A percentile compares a stretch with the other conserved stretches of the same genome.
Conservation (phyloP, 2,797 vertebrate genomes). For the Carapus acus region DNA sequence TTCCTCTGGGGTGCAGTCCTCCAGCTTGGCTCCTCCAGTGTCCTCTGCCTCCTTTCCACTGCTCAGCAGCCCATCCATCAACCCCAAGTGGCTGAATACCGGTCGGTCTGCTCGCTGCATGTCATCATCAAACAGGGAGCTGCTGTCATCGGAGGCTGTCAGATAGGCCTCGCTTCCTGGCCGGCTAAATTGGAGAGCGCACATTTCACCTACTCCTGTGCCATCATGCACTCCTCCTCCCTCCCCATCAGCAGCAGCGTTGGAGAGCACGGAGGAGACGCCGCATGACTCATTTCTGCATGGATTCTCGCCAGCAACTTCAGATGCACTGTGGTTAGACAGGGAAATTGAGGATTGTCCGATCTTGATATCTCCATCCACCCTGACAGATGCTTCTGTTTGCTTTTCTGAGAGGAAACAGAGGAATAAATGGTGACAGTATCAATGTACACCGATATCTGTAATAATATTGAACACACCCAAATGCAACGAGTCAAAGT, state of each 20-base stretch:
- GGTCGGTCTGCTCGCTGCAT: constrained; percentile 74
- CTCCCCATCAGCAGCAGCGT: constrained; percentile 76
- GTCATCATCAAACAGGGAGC: constrained; percentile 88
- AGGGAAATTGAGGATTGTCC: constrained; percentile 48
- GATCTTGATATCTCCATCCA: constrained; percentile 51
- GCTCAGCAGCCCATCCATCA: constrained; percentile 23
- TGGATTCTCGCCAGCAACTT: constrained; percentile 29
- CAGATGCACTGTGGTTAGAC: constrained; percentile 66
- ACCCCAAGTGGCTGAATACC: constrained; percentile 48
- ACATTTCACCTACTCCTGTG: constrained; percentile 49
- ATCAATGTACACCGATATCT: too few relatives aligned
- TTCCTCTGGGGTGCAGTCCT: constrained; percentile 82
- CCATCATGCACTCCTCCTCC: constrained; percentile 56
- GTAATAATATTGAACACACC: too few relatives aligned
- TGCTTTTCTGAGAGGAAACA: too few relatives aligned
- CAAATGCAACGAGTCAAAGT: background rate
- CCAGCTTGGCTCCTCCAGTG: constrained; percentile 52
- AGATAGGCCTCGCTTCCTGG: constrained; percentile 82
- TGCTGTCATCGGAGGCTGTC: constrained; percentile 91
- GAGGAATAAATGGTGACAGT: too few relatives aligned
- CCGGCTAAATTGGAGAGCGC: constrained; percentile 66
- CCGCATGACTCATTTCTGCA: constrained; percentile 64
- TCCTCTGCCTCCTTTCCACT: constrained; percentile 33
- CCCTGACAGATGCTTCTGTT: constrained; percentile 50
- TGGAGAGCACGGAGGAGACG: constrained; percentile 71